These are phyloP conservation scores for Lamprotornis superbus DNA, from an alignment of 2,113 vertebrate genomes.

Conservation along the genomic window DNA sequence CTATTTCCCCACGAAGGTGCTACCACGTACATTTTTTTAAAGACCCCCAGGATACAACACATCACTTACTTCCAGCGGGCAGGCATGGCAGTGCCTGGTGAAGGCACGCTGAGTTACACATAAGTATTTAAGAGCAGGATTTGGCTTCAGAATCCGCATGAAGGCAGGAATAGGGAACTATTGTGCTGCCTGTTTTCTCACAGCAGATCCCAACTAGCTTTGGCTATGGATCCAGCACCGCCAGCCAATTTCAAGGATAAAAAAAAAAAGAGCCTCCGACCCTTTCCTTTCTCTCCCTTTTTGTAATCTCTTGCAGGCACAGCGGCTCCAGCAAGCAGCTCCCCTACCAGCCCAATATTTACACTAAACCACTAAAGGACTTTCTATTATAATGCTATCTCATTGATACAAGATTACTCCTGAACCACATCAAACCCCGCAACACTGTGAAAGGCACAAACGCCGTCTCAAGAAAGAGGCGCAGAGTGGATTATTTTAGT, in stretches of 20 bases:
- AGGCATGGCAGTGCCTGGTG: constrained; percentile 13
- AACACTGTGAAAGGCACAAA: constrained; percentile 52
- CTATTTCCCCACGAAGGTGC: background rate
- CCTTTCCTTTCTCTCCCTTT: constrained; percentile 66
- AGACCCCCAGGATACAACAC: background rate
- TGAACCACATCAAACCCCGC: constrained; percentile 59
- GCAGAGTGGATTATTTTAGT: constrained; percentile 61
- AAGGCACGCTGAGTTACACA: constrained; percentile 30
- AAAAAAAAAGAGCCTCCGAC: constrained; percentile 35
- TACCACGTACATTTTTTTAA: background rate
- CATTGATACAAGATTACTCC: constrained; percentile 66
- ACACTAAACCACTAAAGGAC: constrained; percentile 70
- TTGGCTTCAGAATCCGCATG: constrained; percentile 34
- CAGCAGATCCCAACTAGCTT: constrained; percentile 58
- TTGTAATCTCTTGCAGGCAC: constrained; percentile 61
- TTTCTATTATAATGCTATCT: constrained; percentile 68
- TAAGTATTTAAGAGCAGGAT: constrained; percentile 48
- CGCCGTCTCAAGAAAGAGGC: constrained; percentile 52
- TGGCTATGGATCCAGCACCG: constrained; percentile 40
- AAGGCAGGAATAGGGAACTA: constrained; percentile 46
- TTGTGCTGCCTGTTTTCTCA: constrained; percentile 52
- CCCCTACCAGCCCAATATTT: constrained; percentile 68
- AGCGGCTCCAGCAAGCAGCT: constrained; percentile 62
- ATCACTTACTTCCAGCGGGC: constrained; percentile 15
- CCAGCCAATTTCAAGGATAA: constrained; percentile 59